phyloP scores from a whole-genome alignment of 30 jellyfish, hydroid and myxozoan genomes.

The Mastigias papua region DNA sequence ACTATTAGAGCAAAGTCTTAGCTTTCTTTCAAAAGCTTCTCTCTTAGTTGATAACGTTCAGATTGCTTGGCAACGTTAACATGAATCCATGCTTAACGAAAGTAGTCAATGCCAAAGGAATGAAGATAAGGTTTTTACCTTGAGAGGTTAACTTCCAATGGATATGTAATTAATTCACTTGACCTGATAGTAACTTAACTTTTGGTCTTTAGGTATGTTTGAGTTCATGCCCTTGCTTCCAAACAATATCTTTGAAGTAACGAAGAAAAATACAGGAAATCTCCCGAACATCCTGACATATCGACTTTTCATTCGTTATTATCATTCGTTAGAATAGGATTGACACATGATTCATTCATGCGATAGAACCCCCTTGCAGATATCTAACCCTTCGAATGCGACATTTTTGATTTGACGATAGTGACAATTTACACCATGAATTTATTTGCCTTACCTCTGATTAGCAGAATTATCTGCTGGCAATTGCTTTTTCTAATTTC shows the following conservation, averaged over 20 bases:
- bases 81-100: not conserved
- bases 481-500: too few species aligned
- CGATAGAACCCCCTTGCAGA: too few species aligned
- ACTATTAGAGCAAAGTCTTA: not conserved
- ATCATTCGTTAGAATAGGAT: too few species aligned
- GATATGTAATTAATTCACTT: not conserved
- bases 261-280: not conserved
- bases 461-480: too few species aligned
- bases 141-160: not conserved
- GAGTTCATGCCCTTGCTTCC: not conserved
- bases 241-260: not conserved
- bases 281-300: not conserved
- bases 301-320: too few species aligned
- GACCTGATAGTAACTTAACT: not conserved
- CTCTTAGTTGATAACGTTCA: conserved; percentile 1
- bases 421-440: too few species aligned
- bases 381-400: too few species aligned
- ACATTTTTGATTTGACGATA: too few species aligned
- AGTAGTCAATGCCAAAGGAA: conserved; percentile 2
- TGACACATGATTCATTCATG: too few species aligned
- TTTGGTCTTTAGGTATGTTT: not conserved
- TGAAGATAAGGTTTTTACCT: not conserved
- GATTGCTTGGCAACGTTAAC: not conserved
- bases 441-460: too few species aligned
- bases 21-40: not conserved